These are phyloP conservation scores for Tubiluchus corallicola DNA, from an alignment of 2,888 invertebrate species.

Conservation along the genomic window DNA sequence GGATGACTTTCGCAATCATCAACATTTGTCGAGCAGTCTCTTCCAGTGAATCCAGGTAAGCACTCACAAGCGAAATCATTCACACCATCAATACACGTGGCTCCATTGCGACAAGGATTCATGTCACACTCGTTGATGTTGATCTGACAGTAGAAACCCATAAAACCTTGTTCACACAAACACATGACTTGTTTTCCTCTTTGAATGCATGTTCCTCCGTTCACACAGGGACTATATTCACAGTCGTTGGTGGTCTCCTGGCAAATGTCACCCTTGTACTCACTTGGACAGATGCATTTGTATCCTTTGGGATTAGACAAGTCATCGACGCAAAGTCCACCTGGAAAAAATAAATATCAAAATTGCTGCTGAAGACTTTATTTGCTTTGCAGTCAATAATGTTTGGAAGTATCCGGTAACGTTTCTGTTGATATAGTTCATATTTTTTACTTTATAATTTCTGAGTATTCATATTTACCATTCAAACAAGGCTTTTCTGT, in stretches of 20 bases:
- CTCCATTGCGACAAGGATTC: constrained; percentile 83
- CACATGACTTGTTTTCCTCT: too few relatives aligned
- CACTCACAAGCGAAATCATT: constrained; percentile 73
- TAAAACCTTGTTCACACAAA: too few relatives aligned
- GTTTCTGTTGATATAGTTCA: too few relatives aligned
- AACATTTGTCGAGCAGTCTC: constrained; percentile 66
- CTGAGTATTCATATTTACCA: constrained; percentile 19
- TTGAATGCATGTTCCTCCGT: too few relatives aligned
- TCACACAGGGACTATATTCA: too few relatives aligned
- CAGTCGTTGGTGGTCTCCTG: too few relatives aligned
- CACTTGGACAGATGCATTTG: constrained; percentile 29
- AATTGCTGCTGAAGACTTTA: too few relatives aligned
- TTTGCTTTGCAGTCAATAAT: too few relatives aligned
- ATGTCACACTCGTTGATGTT: constrained; percentile 72
- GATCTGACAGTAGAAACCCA: too few relatives aligned
- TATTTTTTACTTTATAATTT: too few relatives aligned
- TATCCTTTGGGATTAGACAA: constrained; percentile 24
- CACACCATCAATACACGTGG: constrained; percentile 53
- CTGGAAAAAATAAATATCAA: too few relatives aligned
- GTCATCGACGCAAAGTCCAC: constrained; percentile 27
- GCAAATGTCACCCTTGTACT: constrained; percentile 32
- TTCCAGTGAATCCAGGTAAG: constrained; percentile 72
- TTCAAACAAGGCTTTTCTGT: constrained; percentile 37
- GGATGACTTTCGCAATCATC: constrained; percentile 57
- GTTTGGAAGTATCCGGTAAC: too few relatives aligned